A percentile compares a stretch with the other conserved stretches of the same genome.
Evolutionary conservation across 2,797 vertebrate genomes (phyloP).

Genomic region (Picus viridis): DNA sequence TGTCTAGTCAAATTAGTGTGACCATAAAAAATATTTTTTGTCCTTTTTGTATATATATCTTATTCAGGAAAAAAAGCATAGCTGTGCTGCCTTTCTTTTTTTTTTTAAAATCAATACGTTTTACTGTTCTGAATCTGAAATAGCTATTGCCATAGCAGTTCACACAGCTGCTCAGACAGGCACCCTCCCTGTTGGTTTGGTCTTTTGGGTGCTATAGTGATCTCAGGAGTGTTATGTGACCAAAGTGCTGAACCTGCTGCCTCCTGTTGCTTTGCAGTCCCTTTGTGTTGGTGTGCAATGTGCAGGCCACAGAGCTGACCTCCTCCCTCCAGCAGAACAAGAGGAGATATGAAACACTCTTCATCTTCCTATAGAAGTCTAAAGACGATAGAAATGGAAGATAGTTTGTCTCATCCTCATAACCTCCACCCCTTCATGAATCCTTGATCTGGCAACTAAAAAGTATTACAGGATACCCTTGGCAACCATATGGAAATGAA

Average conservation of each 20-base stretch:
- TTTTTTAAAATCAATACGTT: too few relatives aligned
- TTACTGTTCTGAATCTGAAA: neutral
- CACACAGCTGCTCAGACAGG: neutral
- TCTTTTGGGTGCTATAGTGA: neutral
- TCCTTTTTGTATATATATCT: neutral
- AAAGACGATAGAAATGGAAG: neutral
- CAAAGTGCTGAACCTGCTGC: rapidly evolving
- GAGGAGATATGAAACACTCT: neutral
- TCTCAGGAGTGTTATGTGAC: rapidly evolving
- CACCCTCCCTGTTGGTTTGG: neutral
- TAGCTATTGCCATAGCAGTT: neutral
- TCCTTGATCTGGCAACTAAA: neutral
- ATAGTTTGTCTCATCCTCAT: neutral
- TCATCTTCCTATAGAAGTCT: neutral
- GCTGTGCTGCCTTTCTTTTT: neutral
- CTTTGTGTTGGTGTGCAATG: rapidly evolving
- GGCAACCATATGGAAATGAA: neutral
- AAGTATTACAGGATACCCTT: neutral
- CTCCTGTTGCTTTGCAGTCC: neutral
- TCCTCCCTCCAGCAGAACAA: neutral
- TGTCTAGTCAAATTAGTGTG: neutral
- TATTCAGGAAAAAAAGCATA: neutral
- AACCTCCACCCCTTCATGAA: neutral
- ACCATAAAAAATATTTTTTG: neutral
- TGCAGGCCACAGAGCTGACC: neutral